Conservation (phyloP, 2,113 vertebrate species). For the Miniopterus natalensis region DNA sequence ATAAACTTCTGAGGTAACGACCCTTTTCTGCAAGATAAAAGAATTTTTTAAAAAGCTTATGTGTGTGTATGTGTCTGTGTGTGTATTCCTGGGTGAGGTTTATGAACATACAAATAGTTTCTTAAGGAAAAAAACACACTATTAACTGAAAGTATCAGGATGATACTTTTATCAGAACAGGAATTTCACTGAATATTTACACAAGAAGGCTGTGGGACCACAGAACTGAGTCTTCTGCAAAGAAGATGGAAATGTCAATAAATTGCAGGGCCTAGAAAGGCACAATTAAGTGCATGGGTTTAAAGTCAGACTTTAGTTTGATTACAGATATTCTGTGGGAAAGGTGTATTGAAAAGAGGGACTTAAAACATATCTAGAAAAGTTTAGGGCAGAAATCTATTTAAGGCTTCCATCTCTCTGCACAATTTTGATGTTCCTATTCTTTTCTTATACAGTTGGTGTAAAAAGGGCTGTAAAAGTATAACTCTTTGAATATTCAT, state of each 20-base stretch:
- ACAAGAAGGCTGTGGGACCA: neutral
- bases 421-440: conserved; percentile 59
- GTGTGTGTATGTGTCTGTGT: neutral
- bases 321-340: conserved; percentile 33
- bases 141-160: neutral
- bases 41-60: neutral
- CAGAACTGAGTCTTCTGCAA: neutral
- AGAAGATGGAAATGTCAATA: neutral
- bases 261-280: neutral
- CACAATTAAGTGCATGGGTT: neutral
- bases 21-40: conserved; percentile 15
- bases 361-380: conserved; percentile 35
- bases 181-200: neutral
- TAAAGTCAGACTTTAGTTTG: conserved; percentile 8
- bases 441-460: conserved; percentile 71
- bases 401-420: conserved; percentile 61
- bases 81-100: neutral
- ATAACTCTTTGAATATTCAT: conserved; percentile 75
- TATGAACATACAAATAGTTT: neutral
- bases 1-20: neutral
- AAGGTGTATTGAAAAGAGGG: conserved; percentile 50
- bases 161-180: neutral
- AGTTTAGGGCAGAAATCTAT: conserved; percentile 48
- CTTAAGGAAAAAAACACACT: neutral
- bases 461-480: conserved; percentile 72